Conservation (phyloP, 1,140 invertebrate genomes). For the Zaprionus lachaisei region DNA sequence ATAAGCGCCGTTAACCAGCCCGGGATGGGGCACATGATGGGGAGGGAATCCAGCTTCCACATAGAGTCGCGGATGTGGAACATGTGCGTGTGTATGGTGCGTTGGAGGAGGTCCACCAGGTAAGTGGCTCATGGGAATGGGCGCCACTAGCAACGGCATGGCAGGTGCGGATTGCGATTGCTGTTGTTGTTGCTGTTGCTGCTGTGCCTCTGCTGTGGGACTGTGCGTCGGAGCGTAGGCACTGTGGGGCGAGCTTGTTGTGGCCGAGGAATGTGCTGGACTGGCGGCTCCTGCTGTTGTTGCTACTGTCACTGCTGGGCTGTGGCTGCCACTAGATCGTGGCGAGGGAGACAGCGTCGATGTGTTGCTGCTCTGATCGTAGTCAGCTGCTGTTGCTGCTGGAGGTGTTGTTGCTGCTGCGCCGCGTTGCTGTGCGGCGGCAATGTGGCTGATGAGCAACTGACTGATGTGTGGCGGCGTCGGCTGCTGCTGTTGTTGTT, state of each 20-base stretch:
- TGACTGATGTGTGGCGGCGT: conserved; percentile 72
- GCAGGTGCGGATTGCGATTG: conserved; percentile 30
- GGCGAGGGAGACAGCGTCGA: conserved; percentile 75
- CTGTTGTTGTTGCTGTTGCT: conserved; percentile 14
- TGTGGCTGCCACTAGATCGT: conserved; percentile 57
- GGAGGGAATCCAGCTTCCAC: conserved; percentile 56
- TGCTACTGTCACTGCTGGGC: conserved; percentile 39
- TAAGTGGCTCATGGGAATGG: conserved; percentile 62
- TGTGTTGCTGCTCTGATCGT: conserved; percentile 73
- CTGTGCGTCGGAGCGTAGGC: conserved; percentile 54
- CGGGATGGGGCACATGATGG: conserved; percentile 64
- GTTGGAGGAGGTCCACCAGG: conserved; percentile 20
- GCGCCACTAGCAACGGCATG: conserved; percentile 72
- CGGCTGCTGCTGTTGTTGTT: conserved; percentile 57
- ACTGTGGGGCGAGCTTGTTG: conserved; percentile 69
- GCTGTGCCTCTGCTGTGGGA: conserved; percentile 38
- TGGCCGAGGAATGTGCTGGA: conserved; percentile 68
- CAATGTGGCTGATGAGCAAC: conserved; percentile 76
- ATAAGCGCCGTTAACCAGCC: conserved; percentile 57
- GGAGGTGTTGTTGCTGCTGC: conserved; percentile 45
- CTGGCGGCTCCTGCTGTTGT: conserved; percentile 38
- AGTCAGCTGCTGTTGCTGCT: conserved; percentile 42
- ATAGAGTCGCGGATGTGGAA: conserved; percentile 59
- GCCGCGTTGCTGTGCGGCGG: conserved; percentile 57
- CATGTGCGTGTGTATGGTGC: conserved; percentile 38